Conservation (phyloP, 1,140 invertebrate species). For the Neotoxoptera formosana region DNA sequence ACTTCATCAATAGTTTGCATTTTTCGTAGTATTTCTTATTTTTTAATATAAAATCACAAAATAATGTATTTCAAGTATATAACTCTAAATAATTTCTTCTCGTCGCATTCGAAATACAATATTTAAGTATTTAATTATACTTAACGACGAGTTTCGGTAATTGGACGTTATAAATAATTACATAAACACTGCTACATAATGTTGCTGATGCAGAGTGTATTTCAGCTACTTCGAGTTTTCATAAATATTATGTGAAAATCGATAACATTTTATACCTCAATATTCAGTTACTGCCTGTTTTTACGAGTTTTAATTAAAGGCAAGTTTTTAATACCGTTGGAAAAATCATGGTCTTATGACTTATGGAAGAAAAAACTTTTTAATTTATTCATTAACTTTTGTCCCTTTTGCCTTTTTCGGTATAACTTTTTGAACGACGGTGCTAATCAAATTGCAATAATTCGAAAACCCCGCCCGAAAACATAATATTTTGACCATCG, state of each 20-base stretch:
- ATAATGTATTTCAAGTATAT: neutral
- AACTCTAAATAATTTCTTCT: neutral
- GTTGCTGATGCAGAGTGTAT: neutral
- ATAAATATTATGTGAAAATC: neutral
- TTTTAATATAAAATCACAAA: neutral
- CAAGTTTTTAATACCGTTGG: neutral
- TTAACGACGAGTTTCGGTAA: neutral
- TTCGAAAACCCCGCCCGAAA: neutral
- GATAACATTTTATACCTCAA: neutral
- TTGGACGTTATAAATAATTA: neutral
- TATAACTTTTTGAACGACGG: neutral
- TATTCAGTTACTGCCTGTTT: neutral
- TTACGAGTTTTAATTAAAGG: slow-evolving; percentile 15
- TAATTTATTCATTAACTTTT: neutral
- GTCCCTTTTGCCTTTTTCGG: neutral
- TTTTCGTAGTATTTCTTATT: neutral
- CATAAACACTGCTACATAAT: neutral
- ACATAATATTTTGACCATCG: neutral
- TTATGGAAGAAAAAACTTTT: neutral
- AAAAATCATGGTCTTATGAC: neutral
- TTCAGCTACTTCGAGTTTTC: neutral
- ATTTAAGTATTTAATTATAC: neutral
- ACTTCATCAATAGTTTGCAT: no score
- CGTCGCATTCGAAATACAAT: neutral
- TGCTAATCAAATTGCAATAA: neutral